Conservation (phyloP, 2,888 invertebrate species). For the Scaptomyza polygonia region DNA sequence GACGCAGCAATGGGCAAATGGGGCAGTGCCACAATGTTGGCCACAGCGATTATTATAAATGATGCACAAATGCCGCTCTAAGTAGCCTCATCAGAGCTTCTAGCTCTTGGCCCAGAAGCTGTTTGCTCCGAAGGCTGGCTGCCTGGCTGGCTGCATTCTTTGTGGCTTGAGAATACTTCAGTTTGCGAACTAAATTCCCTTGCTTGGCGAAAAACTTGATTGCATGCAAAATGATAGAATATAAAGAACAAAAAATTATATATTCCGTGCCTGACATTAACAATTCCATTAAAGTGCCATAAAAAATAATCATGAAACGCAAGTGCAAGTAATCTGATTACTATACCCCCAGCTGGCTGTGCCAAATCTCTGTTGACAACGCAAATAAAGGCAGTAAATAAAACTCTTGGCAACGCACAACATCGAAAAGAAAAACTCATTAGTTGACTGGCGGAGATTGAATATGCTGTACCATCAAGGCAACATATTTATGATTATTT, state of each 20-base stretch:
- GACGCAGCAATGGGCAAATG: conserved; percentile 4
- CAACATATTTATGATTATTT: conserved; percentile 48
- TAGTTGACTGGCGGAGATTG: conserved; percentile 34
- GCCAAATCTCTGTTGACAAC: conserved; percentile 60
- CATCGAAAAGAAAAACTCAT: conserved; percentile 34
- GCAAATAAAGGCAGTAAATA: conserved; percentile 13
- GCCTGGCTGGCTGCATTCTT: conserved; percentile 14
- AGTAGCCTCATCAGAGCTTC: conserved; percentile 43
- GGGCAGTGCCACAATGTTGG: conserved; percentile 29
- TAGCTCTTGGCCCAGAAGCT: conserved; percentile 10
- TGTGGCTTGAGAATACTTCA: conserved; percentile 29
- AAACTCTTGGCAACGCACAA: conserved; percentile 23
- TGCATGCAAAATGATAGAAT: conserved; percentile 25
- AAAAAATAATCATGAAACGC: conserved; percentile 26
- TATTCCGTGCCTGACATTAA: conserved; percentile 52
- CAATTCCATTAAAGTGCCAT: conserved; percentile 70
- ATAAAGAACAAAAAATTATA: conserved; percentile 11
- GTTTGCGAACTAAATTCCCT: conserved; percentile 39
- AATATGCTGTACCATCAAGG: conserved; percentile 20
- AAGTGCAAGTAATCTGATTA: conserved; percentile 51
- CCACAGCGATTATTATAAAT: conserved; percentile 67
- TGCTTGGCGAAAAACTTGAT: conserved; percentile 19
- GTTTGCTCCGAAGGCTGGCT: conserved; percentile 17
- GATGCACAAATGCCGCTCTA: conserved; percentile 67
- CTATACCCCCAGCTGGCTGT: conserved; percentile 45